phyloP scores from a whole-genome alignment of 2,888 invertebrate species.

The Cinara cedri region DNA sequence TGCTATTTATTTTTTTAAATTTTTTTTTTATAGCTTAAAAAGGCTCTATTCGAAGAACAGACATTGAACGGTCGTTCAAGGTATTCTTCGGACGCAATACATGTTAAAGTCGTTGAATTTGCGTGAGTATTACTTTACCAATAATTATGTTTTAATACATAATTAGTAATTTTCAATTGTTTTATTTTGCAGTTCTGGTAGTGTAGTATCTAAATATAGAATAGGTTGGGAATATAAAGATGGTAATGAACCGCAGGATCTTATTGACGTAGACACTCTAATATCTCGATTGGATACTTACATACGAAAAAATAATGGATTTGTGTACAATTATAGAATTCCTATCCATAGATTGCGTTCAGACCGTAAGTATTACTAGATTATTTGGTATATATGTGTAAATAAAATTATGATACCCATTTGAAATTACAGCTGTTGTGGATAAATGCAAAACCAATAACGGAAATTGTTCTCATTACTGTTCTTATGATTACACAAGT shows the following conservation, averaged over 20 bases:
- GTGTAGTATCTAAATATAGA: constrained; percentile 71
- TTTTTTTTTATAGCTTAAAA: constrained; percentile 64
- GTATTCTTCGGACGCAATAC: constrained; percentile 68
- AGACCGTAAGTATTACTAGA: constrained; percentile 61
- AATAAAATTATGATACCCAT: not conserved
- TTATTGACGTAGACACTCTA: constrained; percentile 65
- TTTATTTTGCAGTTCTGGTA: constrained; percentile 65
- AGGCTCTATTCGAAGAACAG: constrained; percentile 67
- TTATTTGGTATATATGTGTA: not conserved
- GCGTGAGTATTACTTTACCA: constrained; percentile 65
- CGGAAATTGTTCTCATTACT: constrained; percentile 72
- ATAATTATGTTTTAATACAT: not conserved
- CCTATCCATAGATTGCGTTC: constrained; percentile 67
- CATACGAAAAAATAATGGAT: constrained; percentile 66
- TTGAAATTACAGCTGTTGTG: constrained; percentile 64
- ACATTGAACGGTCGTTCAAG: constrained; percentile 66
- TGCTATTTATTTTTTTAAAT: not conserved
- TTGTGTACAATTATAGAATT: constrained; percentile 65
- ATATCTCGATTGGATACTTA: constrained; percentile 66
- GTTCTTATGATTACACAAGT: constrained; percentile 70
- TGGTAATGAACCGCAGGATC: constrained; percentile 65
- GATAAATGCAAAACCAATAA: constrained; percentile 73
- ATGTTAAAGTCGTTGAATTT: constrained; percentile 70
- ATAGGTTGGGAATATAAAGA: constrained; percentile 71
- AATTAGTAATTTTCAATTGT: not conserved